Conservation (phyloP, 2,888 invertebrate species). For the Cerastis rubricosa region DNA sequence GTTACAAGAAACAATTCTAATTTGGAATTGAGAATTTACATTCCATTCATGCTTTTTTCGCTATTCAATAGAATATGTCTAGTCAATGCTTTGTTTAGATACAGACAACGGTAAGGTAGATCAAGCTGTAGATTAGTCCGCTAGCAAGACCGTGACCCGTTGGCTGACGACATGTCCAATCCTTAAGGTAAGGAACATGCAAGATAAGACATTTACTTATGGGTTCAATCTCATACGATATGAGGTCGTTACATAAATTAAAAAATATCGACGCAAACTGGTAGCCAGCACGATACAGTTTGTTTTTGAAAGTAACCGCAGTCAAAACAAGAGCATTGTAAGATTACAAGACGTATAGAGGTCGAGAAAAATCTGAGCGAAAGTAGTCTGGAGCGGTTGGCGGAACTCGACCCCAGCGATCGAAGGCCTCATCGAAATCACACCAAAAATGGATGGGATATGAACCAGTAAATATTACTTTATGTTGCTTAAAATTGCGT, state of each 20-base stretch:
- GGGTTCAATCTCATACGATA: constrained; percentile 60
- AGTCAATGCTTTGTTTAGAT: background rate
- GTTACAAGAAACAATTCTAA: background rate
- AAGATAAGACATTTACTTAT: constrained; percentile 61
- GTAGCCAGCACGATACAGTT: constrained; percentile 71
- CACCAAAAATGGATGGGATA: constrained; percentile 87
- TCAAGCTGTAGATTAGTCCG: constrained; percentile 31
- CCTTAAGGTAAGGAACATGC: constrained; percentile 48
- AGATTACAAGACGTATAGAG: constrained; percentile 74
- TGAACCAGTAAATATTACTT: constrained; percentile 57
- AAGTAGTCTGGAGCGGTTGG: constrained; percentile 82
- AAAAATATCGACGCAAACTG: constrained; percentile 75
- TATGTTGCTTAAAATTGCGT: constrained; percentile 66
- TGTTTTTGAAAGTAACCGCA: constrained; percentile 77
- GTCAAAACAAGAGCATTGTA: constrained; percentile 78
- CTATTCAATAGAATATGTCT: background rate
- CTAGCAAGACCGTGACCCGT: constrained; percentile 33
- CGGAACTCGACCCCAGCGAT: constrained; percentile 79
- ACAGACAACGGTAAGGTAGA: constrained; percentile 16
- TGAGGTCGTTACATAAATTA: constrained; percentile 69
- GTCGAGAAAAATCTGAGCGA: constrained; percentile 87
- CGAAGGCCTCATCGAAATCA: constrained; percentile 81
- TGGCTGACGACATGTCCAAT: constrained; percentile 24
- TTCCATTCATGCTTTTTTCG: background rate
- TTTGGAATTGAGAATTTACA: background rate